Evolutionary conservation across 2,113 vertebrate species (phyloP), one percentile per base, ranked within the genome.

Genomic region (Pelodiscus sinensis): DNA sequence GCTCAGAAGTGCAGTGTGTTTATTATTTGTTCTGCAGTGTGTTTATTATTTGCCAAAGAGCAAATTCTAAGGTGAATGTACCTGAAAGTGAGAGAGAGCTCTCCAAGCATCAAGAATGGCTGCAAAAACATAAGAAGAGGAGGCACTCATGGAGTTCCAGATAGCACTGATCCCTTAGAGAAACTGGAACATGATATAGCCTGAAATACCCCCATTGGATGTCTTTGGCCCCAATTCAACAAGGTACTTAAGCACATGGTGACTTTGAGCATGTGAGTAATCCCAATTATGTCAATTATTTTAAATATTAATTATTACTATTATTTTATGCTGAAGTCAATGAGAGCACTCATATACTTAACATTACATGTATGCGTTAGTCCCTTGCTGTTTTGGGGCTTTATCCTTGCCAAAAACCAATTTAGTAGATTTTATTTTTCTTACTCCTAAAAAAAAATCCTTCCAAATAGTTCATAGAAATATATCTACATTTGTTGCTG

Each of bases 61-160:
- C 44, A 77, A 77, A 50, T 7, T 50, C 44, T 77, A 57, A 11
- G 24, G 24, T 25, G 14, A 50, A 27, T 4, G 18, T 24, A 15
- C 22, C 2, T 9, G 7, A 65, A 10, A 52, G 44, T 1, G 0
- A n/a, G 13, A 29, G n/a, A 13, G n/a, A 58, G 15, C 4, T 55
- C 50, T 52, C 82, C 27, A 38, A 14, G 56, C 1, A 1, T 71
- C 18, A 80, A 55, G 31, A 71, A 71, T 50, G 38, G 38, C 27
- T 35, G 60, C 12, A 9, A 27, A 71, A 77, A 77, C 29, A 3
- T 3, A 9, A 60, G 52, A 29, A 65, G 50, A 55, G 58, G 7
- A 19, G 77, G 38, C 0, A 0, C 35, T 44, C 65, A 6, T 79
- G 25, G 6, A 57, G 52, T 22, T 90, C 88, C 68, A 27, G 25